Base-by-base conservation (phyloP, 2,113 vertebrate species). In the Danio rerio region DNA sequence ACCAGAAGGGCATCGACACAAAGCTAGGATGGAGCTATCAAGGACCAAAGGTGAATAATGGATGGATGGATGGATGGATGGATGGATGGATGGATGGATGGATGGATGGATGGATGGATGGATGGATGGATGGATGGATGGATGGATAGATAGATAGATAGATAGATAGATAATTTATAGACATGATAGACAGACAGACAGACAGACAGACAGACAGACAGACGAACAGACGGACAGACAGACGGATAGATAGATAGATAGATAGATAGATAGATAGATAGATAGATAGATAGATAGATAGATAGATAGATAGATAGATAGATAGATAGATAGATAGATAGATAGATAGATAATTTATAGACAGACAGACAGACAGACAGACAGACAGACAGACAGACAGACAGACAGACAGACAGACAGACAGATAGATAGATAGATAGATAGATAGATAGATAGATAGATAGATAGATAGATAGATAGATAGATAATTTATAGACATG, bases 21-120 rank as follows among this genome's bases (percentile, higher is more conserved):
- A 94, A 94, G 81, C 59, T 84, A 74, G 95, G 96, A 52, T 96
- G 95, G 94, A 95, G 90, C 65, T 89, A 87, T 76, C 83, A 93
- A 21, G 90, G 93, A 42, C 88, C 93, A 87, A 95, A 95, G 93
- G 91, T 94, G 90, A 86, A 78, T 13, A 81, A 50, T 55, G 18
- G 56, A 58, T 18, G 4, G 55, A 58, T 58, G n/a, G 55, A 18
- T 18, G 16, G 53, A 53, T n/a, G 6, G 15, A 53, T 53, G 13
- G 12, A 53, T 50, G 9, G 49, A 50, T 50, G 9, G 49, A 50
- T 50, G 0, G 50, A 52, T 11, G 1, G 52, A 53, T 5, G 4
- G 13, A 53, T 16, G 5, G 52, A 53, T 4, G 7, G 61, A 15
- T 8, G 13, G 61, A 63, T 6, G 6, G 59, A 31, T 5, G 2